phyloP scores from a whole-genome alignment of 2,888 invertebrate species.

The Melieria picta region DNA sequence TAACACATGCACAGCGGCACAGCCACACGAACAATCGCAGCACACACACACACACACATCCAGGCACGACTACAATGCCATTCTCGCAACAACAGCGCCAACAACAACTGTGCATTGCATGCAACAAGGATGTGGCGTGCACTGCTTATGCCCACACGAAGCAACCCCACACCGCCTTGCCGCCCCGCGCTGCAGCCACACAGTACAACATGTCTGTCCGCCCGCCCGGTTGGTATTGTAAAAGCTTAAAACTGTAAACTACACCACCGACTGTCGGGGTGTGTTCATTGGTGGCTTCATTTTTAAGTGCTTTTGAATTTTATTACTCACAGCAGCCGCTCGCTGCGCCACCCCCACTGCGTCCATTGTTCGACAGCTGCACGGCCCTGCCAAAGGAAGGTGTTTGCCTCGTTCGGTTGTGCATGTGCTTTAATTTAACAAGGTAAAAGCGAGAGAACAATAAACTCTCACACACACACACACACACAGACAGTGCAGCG shows the following conservation, averaged over 20 bases:
- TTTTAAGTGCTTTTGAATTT: slow-evolving; percentile 58
- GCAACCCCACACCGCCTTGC: slow-evolving; percentile 4
- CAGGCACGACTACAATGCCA: slow-evolving; percentile 26
- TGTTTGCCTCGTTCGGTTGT: slow-evolving; percentile 46
- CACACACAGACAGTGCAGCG: neutral
- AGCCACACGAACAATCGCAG: slow-evolving; percentile 25
- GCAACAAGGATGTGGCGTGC: slow-evolving; percentile 20
- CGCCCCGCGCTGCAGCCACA: slow-evolving; percentile 49
- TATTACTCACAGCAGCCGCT: slow-evolving; percentile 52
- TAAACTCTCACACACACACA: slow-evolving; percentile 43
- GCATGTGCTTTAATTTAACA: slow-evolving; percentile 63
- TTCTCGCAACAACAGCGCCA: slow-evolving; percentile 31
- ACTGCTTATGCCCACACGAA: neutral
- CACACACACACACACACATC: slow-evolving; percentile 9
- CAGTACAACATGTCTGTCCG: no score
- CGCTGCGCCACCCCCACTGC: slow-evolving; percentile 37
- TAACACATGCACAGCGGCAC: slow-evolving; percentile 47
- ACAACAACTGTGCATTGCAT: slow-evolving; percentile 26
- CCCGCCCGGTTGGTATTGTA: slow-evolving; percentile 27
- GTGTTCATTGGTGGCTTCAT: slow-evolving; percentile 43
- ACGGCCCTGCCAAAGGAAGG: no score
- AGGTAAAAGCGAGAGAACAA: slow-evolving; percentile 61
- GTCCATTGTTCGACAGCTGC: neutral
- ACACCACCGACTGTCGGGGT: slow-evolving; percentile 32
- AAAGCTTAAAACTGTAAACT: slow-evolving; percentile 46